Conservation (phyloP, 2,113 vertebrate genomes). For the Spilogale gracilis region DNA sequence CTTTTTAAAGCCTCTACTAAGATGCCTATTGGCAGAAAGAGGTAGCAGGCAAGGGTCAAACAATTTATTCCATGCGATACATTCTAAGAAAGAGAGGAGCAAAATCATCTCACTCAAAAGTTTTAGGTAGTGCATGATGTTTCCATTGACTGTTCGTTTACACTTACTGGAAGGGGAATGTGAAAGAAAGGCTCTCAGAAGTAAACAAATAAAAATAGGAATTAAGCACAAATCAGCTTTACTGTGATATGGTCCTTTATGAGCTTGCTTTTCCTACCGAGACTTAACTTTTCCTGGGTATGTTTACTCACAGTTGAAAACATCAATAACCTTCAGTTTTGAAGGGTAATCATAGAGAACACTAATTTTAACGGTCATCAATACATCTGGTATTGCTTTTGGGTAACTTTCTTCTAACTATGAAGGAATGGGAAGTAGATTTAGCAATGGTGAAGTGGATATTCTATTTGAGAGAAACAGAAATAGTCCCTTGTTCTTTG, state of each 20-base stretch:
- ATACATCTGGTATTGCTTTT: constrained; percentile 55
- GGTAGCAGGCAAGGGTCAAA: not conserved
- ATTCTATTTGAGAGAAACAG: not conserved
- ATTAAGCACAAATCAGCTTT: not conserved
- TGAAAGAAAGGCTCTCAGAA: constrained; percentile 46
- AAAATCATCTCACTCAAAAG: not conserved
- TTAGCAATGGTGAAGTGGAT: constrained; percentile 60
- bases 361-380: not conserved
- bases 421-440: constrained; percentile 36
- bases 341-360: constrained; percentile 13
- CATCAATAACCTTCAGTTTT: constrained; percentile 55
- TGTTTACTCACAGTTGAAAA: not conserved
- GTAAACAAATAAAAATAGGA: constrained; percentile 11
- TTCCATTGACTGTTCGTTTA: not conserved
- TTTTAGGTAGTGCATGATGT: not conserved
- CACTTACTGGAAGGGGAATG: not conserved
- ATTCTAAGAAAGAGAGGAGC: not conserved
- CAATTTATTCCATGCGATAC: not conserved
- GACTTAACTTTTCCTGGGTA: constrained; percentile 53
- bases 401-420: constrained; percentile 60
- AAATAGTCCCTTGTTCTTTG: not conserved
- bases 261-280: not conserved
- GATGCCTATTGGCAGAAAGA: not conserved
- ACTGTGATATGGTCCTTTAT: not conserved
- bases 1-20: not conserved